phyloP scores from a whole-genome alignment of 2,888 invertebrate species.

The Sinohyriopsis cumingii region DNA sequence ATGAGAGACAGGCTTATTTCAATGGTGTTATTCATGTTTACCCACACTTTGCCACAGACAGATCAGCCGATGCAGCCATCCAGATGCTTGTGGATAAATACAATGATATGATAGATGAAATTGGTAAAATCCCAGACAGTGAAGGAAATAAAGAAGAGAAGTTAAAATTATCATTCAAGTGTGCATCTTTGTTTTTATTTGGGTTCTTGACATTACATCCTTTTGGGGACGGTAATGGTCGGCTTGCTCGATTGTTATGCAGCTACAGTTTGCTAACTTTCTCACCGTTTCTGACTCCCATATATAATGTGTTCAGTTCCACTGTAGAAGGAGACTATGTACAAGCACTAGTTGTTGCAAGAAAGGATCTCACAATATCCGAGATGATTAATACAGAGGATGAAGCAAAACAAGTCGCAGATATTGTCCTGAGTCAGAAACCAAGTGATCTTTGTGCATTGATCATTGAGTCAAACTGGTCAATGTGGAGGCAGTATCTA shows the following conservation, averaged over 20 bases:
- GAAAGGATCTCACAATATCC: not conserved
- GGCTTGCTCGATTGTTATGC: conserved; percentile 11
- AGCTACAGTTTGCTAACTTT: conserved; percentile 14
- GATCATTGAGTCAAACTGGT: conserved; percentile 13
- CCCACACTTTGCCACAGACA: conserved; percentile 2
- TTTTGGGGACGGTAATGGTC: conserved; percentile 16
- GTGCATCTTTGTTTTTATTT: conserved; percentile 10
- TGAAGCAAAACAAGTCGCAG: not conserved
- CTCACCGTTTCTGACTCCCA: conserved; percentile 18
- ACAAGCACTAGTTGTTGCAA: conserved; percentile 10
- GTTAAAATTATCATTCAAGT: conserved; percentile 6
- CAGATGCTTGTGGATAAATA: conserved; percentile 3
- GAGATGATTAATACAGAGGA: not conserved
- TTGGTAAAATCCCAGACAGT: not conserved
- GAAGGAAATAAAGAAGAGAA: not conserved
- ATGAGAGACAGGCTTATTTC: conserved; percentile 1
- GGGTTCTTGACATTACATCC: conserved; percentile 12
- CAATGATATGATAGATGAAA: conserved; percentile 2
- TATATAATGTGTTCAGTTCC: conserved; percentile 17
- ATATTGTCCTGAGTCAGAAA: conserved; percentile 4
- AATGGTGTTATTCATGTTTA: not conserved
- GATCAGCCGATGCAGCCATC: not conserved
- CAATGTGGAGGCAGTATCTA: conserved; percentile 6
- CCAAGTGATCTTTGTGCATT: conserved; percentile 14
- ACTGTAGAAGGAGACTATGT: conserved; percentile 12